A percentile compares a stretch with the other conserved stretches of the same genome.
Evolutionary conservation across 1,140 invertebrate species (phyloP).

Genomic region (Leguminivora glycinivorella): DNA sequence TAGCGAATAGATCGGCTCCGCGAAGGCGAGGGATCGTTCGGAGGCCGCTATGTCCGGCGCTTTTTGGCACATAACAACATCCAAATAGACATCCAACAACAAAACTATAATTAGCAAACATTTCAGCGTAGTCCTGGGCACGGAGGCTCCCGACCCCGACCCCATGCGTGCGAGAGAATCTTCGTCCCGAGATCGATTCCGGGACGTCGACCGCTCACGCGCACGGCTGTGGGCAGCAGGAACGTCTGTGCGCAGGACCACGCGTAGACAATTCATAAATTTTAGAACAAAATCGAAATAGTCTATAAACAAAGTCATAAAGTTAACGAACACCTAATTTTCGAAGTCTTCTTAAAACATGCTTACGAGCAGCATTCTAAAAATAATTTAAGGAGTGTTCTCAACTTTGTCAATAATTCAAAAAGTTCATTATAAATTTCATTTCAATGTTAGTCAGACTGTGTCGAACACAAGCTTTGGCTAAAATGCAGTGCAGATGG

Average conservation of each 20-base stretch:
- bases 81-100: slow-evolving; percentile 47
- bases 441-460: slow-evolving; percentile 48
- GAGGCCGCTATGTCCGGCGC: slow-evolving; percentile 27
- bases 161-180: not conserved
- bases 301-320: slow-evolving; percentile 57
- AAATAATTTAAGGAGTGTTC: slow-evolving; percentile 27
- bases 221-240: not conserved
- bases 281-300: slow-evolving; percentile 60
- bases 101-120: slow-evolving; percentile 47
- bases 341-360: slow-evolving; percentile 24
- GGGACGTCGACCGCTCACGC: not conserved
- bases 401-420: slow-evolving; percentile 28
- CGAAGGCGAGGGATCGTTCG: slow-evolving; percentile 11
- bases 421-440: slow-evolving; percentile 67
- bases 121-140: not conserved
- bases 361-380: slow-evolving; percentile 8
- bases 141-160: not conserved
- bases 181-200: not conserved
- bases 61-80: slow-evolving; percentile 42
- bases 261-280: slow-evolving; percentile 67
- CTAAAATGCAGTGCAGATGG: slow-evolving; percentile 36
- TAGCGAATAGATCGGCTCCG: slow-evolving; percentile 17
- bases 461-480: slow-evolving; percentile 33
- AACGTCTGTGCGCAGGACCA: slow-evolving; percentile 51
- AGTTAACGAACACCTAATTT: slow-evolving; percentile 46